Evolutionary conservation across 2,113 vertebrate species (phyloP).

Genomic region (Eubucco bourcierii): DNA sequence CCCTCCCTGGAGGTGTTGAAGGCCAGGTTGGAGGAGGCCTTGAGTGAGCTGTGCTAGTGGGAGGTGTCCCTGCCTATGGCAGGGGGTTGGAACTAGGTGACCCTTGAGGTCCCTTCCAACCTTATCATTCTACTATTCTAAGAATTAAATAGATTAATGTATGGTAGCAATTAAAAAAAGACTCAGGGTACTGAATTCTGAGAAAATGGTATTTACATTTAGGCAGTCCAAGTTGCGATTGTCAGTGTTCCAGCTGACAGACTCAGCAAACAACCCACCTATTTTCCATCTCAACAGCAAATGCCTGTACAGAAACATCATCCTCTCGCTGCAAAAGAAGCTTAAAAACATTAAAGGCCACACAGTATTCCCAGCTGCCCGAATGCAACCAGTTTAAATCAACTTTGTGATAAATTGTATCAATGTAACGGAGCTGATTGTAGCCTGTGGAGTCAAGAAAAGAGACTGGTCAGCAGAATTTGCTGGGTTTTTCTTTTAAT

Average conservation of each 20-base stretch:
- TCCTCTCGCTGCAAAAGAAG: constrained; percentile 12
- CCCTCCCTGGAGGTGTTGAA: too few relatives aligned
- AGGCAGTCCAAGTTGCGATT: constrained; percentile 31
- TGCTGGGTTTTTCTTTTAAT: too few relatives aligned
- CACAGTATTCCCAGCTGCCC: neutral
- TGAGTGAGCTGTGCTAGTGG: too few relatives aligned
- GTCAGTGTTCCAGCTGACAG: constrained; percentile 55
- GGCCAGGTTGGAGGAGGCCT: too few relatives aligned
- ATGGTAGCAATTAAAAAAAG: neutral
- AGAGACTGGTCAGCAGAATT: neutral
- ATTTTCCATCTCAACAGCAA: constrained; percentile 45
- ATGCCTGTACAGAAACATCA: constrained; percentile 41
- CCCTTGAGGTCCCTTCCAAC: too few relatives aligned
- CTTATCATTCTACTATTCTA: too few relatives aligned
- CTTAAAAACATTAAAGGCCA: constrained; percentile 7
- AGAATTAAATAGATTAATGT: neutral
- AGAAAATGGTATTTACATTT: constrained; percentile 37
- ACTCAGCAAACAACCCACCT: constrained; percentile 61
- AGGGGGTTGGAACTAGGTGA: too few relatives aligned
- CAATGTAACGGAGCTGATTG: neutral
- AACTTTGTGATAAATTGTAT: constrained; percentile 18
- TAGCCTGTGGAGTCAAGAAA: neutral
- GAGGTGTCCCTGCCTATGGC: too few relatives aligned
- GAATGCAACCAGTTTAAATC: constrained; percentile 12
- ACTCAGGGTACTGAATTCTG: neutral